Evolutionary conservation across 2,888 invertebrate species (phyloP).

Genomic region (Norana najaformis): DNA sequence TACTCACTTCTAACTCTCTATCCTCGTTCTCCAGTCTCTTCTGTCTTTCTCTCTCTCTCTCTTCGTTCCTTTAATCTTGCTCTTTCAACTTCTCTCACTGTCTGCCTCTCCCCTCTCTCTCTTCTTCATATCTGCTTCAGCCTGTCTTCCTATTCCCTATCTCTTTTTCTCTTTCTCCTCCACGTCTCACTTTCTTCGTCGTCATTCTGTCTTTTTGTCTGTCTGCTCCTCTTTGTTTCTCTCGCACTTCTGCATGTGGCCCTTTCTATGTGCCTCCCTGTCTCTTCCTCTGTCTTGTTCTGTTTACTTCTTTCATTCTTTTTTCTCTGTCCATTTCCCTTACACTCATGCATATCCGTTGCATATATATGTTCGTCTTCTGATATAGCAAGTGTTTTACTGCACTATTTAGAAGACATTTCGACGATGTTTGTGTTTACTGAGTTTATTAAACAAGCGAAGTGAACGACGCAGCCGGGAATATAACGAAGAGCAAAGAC

Average conservation of each 20-base stretch:
- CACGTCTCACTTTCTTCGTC: not conserved
- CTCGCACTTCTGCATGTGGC: no score
- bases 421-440: not conserved
- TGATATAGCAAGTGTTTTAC: not conserved
- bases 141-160: not conserved
- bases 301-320: not conserved
- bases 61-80: no score
- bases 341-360: not conserved
- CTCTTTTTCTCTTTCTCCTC: not conserved
- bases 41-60: no score
- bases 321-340: no score
- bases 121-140: no score
- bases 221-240: no score
- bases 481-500: not conserved
- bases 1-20: no score
- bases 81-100: no score
- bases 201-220: not conserved
- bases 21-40: no score
- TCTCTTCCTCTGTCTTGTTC: not conserved
- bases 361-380: not conserved
- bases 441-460: not conserved
- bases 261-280: not conserved
- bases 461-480: not conserved
- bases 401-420: slow-evolving; percentile 2
- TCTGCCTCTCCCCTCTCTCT: no score